Evolutionary conservation across 2,888 invertebrate species (phyloP), one percentile per base, ranked within the genome.

Genomic region (Tribolium freemani): DNA sequence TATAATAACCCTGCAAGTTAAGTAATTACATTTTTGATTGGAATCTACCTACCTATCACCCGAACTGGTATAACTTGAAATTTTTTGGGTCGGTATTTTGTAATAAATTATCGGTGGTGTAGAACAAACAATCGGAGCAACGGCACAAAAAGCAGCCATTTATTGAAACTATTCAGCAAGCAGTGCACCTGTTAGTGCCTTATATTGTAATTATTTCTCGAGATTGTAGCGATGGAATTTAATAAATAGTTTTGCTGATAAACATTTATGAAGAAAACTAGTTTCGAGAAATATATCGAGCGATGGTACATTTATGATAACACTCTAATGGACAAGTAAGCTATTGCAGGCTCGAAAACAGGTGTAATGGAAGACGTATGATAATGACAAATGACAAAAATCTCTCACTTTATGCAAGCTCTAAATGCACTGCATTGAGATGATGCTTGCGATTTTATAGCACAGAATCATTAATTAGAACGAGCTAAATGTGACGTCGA

Each of bases 11-110:
- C 20, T 51, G 51, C 20, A 51, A 13, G 20, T 20, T 20, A 51
- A 63, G 51, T 63, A 63, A 63, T 63, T 63, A 38, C 63, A 51
- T 20, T 63, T 60, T 50, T 51, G 63, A 63, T 45, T 58, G 57
- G 57, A 38, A 44, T 58, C 54, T n/a, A 54, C 31, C 54, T 31
- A 58, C 16, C 57, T 58, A 54, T 26, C 51, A 51, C 38, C 20
- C 20, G 44, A 45, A 58, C 57, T 16, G 57, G 57, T 45, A 45
- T n/a, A 58, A 58, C 57, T 58, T 16, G 63, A 51, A 51, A 51
- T 63, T 63, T 63, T 50, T 63, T 16, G 51, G 63, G 38, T 38
- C 38, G 38, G 8, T 38, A 38, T 38, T 38, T 38, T 38, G 38
- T 38, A 38, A 38, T 38, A 38, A 38, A 38, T 6, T 38, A 38